A percentile compares a stretch with the other conserved stretches of the same genome.
These are phyloP conservation scores for Imbricaverruca yamaguchii DNA, from an alignment of 2,888 invertebrate genomes.

Conservation along the genomic window DNA sequence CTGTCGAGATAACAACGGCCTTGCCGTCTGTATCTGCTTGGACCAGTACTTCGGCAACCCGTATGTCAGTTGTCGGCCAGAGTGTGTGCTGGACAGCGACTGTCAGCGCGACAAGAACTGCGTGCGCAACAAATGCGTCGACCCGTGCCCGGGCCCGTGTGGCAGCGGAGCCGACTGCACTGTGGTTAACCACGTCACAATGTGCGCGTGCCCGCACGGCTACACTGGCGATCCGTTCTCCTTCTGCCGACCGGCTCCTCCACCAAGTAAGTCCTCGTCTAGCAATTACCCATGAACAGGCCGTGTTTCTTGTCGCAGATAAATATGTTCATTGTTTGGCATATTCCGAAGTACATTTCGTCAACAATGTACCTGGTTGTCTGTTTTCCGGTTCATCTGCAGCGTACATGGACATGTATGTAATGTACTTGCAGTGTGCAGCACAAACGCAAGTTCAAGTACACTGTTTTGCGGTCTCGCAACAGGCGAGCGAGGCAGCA, in stretches of 20 bases:
- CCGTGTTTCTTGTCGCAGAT: too few species aligned
- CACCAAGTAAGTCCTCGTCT: not conserved
- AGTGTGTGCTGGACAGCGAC: slow-evolving; percentile 79
- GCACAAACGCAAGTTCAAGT: too few species aligned
- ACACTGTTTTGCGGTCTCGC: too few species aligned
- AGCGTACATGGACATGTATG: too few species aligned
- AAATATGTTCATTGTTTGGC: too few species aligned
- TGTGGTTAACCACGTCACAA: slow-evolving; percentile 68
- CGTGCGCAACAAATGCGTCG: slow-evolving; percentile 43
- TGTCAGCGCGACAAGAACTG: slow-evolving; percentile 67
- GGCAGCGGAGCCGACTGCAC: slow-evolving; percentile 63
- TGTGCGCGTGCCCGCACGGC: slow-evolving; percentile 61
- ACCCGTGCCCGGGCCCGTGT: slow-evolving; percentile 79
- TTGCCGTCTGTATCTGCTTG: slow-evolving; percentile 65
- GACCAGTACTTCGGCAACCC: slow-evolving; percentile 62
- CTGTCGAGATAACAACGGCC: slow-evolving; percentile 38
- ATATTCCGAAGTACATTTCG: too few species aligned
- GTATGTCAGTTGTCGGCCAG: slow-evolving; percentile 65
- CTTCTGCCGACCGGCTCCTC: slow-evolving; percentile 39
- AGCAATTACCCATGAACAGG: too few species aligned
- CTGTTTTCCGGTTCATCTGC: too few species aligned
- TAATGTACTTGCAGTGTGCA: too few species aligned
- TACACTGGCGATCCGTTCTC: slow-evolving; percentile 61
- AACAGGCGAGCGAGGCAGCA: too few species aligned
- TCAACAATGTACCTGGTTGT: too few species aligned